Conservation (phyloP, 2,113 vertebrate species). For the Poicephalus gulielmi region DNA sequence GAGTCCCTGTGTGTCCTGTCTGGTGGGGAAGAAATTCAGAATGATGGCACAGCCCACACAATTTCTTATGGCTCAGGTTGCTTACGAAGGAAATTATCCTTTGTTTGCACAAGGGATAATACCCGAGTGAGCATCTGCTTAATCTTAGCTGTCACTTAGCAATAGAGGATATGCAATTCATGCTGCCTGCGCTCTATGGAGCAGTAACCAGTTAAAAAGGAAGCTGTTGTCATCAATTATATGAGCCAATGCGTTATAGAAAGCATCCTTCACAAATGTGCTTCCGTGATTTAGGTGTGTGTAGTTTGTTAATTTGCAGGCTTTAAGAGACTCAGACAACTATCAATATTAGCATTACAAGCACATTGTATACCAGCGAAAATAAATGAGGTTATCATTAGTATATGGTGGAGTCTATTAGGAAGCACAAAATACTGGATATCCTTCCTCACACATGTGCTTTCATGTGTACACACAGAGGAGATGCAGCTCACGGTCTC, state of each 20-base stretch:
- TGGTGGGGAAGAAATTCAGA: background rate
- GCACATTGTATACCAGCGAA: background rate
- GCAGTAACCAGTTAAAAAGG: slow-evolving; percentile 4
- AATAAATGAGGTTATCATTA: background rate
- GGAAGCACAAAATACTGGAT: background rate
- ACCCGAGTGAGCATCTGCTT: slow-evolving; percentile 54
- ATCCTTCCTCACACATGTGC: rapidly evolving
- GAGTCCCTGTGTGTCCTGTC: background rate
- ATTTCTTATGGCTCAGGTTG: background rate
- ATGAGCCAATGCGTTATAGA: background rate
- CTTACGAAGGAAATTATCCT: background rate
- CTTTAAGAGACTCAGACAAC: background rate
- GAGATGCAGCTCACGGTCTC: background rate
- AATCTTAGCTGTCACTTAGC: slow-evolving; percentile 47
- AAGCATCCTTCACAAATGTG: slow-evolving; percentile 14
- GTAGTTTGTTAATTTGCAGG: slow-evolving; percentile 36
- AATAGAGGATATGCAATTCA: background rate
- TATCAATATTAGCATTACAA: background rate
- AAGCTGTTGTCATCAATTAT: background rate
- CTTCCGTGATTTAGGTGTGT: background rate
- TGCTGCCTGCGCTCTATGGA: background rate
- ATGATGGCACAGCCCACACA: background rate
- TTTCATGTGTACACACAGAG: rapidly evolving
- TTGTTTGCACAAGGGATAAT: slow-evolving; percentile 50
- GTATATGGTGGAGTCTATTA: background rate